phyloP scores from a whole-genome alignment of 64 coral and sea anemone species.

The Catalaphyllia jardinei region DNA sequence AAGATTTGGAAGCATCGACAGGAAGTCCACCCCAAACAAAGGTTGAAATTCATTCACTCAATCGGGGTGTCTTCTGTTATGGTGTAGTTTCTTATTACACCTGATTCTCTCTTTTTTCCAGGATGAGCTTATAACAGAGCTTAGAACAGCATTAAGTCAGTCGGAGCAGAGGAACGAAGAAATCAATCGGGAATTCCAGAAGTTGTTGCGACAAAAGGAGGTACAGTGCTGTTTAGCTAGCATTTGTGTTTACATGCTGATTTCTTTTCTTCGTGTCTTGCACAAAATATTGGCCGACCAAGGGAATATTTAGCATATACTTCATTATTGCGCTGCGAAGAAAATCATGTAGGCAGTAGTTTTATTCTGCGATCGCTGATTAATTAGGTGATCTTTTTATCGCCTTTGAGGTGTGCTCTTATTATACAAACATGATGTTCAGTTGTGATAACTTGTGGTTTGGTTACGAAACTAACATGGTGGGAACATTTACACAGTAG shows the following conservation, averaged over 20 bases:
- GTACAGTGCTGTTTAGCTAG: not conserved
- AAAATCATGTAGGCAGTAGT: too few species aligned
- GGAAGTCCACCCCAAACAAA: conserved; percentile 4
- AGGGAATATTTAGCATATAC: not conserved
- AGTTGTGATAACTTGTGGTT: too few species aligned
- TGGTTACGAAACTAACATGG: too few species aligned
- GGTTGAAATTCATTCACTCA: conserved; percentile 38
- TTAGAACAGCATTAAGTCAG: conserved; percentile 47
- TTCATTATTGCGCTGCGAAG: not conserved
- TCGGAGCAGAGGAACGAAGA: conserved; percentile 69
- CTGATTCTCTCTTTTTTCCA: not conserved
- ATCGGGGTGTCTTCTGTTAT: not conserved
- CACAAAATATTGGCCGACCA: not conserved
- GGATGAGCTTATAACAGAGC: conserved; percentile 21
- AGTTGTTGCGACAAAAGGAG: conserved; percentile 66
- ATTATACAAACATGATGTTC: too few species aligned
- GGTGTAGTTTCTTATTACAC: not conserved
- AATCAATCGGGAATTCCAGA: conserved; percentile 66
- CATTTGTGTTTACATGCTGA: not conserved
- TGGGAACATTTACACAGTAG: too few species aligned
- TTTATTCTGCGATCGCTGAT: too few species aligned
- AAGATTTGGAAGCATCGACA: conserved; percentile 16
- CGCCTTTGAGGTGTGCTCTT: too few species aligned
- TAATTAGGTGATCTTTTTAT: too few species aligned
- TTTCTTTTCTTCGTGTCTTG: not conserved